phyloP scores from a whole-genome alignment of 2,113 vertebrate genomes.

The Indri indri region DNA sequence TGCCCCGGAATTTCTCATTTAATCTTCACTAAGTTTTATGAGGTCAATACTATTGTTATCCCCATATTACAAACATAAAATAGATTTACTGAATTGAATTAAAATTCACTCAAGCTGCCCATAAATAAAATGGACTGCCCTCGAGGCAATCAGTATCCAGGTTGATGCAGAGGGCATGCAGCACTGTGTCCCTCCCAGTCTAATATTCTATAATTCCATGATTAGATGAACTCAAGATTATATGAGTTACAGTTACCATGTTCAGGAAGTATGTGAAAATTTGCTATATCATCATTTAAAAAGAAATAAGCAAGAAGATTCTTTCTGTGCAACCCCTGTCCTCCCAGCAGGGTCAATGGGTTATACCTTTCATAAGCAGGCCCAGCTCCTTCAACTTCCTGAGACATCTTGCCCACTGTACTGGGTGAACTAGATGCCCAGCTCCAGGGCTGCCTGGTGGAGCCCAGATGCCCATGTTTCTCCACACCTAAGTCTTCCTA shows the following conservation, averaged over 20 bases:
- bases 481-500: background rate
- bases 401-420: background rate
- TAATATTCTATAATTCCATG: background rate
- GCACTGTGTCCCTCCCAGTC: background rate
- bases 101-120: background rate
- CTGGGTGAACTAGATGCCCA: background rate
- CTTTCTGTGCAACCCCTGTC: background rate
- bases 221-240: slow-evolving; percentile 16
- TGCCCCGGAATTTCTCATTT: background rate
- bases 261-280: background rate
- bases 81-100: background rate
- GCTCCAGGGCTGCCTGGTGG: background rate
- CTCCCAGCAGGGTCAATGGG: background rate
- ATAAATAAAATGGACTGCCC: background rate
- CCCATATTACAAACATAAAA: background rate
- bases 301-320: background rate
- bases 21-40: background rate
- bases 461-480: background rate
- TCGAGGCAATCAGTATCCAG: background rate
- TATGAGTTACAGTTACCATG: background rate
- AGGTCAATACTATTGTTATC: background rate
- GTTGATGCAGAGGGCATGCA: background rate
- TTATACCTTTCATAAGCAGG: background rate
- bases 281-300: background rate
- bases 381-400: background rate